Percentiles rank a stretch among this genome's conserved stretches.
These are phyloP conservation scores for Neoaliturus tenellus DNA, from an alignment of 2,888 invertebrate genomes.

Conservation along the genomic window DNA sequence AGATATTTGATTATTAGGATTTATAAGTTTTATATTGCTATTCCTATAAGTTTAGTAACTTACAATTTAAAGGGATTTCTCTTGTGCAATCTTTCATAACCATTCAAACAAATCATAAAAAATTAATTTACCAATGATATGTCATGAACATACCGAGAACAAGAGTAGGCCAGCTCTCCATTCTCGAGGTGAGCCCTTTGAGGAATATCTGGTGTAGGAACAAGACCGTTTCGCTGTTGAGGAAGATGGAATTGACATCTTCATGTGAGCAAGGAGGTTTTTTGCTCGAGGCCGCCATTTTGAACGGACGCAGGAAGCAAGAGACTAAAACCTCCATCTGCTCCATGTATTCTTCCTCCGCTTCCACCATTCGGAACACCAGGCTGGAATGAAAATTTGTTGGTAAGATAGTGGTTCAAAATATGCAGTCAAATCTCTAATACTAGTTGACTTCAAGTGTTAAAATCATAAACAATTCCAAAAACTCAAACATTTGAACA, in stretches of 20 bases:
- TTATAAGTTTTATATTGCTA: too few relatives aligned
- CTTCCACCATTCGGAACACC: constrained; percentile 94
- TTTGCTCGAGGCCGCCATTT: constrained; percentile 96
- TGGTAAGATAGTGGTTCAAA: too few relatives aligned
- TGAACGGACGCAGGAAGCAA: constrained; percentile 92
- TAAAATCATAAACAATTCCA: too few relatives aligned
- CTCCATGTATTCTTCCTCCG: constrained; percentile 94
- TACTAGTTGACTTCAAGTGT: too few relatives aligned
- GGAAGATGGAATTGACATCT: constrained; percentile 95
- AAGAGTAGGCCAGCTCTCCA: constrained; percentile 96
- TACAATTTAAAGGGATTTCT: too few relatives aligned
- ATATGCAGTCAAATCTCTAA: too few relatives aligned
- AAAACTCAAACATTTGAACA: too few relatives aligned
- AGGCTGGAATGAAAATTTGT: constrained; percentile 81
- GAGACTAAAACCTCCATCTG: constrained; percentile 91
- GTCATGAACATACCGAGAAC: constrained; percentile 88
- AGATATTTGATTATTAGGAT: too few relatives aligned
- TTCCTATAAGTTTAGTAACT: too few relatives aligned
- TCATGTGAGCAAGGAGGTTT: constrained; percentile 95
- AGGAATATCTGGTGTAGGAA: constrained; percentile 96
- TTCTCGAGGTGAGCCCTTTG: constrained; percentile 92
- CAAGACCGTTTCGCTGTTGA: constrained; percentile 94
- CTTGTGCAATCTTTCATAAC: too few relatives aligned
- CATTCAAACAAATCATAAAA: not conserved
- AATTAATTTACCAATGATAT: constrained; percentile 25